These are phyloP conservation scores for Galendromus occidentalis DNA, from an alignment of 1,140 invertebrate species.

Conservation along the genomic window DNA sequence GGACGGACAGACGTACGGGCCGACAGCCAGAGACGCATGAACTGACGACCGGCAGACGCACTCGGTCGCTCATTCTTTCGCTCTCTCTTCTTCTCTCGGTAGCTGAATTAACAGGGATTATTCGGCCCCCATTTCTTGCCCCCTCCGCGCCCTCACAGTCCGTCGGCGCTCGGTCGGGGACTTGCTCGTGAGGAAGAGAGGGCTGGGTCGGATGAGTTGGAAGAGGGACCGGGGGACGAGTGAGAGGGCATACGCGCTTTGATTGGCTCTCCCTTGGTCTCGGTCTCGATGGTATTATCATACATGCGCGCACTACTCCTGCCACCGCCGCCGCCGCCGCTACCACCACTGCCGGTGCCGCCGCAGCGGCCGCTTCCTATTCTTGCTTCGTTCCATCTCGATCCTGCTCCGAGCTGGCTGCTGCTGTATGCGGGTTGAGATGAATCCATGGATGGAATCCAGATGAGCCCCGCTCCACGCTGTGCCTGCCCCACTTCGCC, in stretches of 20 bases:
- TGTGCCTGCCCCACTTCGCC: too few species aligned
- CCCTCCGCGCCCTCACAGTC: too few species aligned
- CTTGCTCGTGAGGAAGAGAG: background rate
- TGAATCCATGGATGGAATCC: constrained; percentile 9
- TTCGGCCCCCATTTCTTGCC: background rate
- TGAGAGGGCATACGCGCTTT: constrained; percentile 11
- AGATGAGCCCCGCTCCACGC: background rate
- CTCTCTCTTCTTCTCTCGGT: background rate
- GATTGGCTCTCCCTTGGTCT: background rate
- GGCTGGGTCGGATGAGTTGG: background rate
- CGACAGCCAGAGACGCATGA: background rate
- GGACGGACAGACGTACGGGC: background rate
- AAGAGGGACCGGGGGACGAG: background rate
- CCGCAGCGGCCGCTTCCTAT: background rate
- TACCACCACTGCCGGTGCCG: background rate
- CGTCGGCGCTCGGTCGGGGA: too few species aligned
- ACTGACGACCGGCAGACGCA: too few species aligned
- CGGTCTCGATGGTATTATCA: constrained; percentile 9
- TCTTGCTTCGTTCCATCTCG: background rate
- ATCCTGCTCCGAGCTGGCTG: background rate
- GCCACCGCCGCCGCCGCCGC: background rate
- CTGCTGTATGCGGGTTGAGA: background rate
- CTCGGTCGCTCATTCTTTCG: too few species aligned
- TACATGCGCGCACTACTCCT: background rate
- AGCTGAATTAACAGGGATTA: constrained; percentile 12